Conservation (phyloP, 64 coral and sea anemone species). For the Montipora sp. region DNA sequence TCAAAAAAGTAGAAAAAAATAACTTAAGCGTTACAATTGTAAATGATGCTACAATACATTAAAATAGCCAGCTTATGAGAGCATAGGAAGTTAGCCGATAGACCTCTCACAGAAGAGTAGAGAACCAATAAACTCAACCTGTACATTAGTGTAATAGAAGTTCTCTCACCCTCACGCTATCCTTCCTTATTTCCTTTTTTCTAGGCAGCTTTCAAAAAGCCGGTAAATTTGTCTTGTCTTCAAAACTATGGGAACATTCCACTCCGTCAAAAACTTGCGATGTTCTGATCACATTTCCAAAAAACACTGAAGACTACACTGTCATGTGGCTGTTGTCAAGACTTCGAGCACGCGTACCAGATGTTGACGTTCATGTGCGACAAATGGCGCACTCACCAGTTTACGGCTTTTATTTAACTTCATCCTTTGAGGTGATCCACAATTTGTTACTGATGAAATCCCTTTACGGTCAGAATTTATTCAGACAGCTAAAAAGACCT, state of each 20-base stretch:
- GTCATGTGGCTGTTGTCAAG: slow-evolving; percentile 99
- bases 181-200: not conserved
- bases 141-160: not conserved
- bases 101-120: too few relatives aligned
- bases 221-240: slow-evolving; percentile 92
- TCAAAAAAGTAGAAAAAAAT: too few relatives aligned
- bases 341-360: slow-evolving; percentile 83
- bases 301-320: slow-evolving; percentile 92
- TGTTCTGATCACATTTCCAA: slow-evolving; percentile 92
- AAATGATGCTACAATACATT: too few relatives aligned
- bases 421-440: slow-evolving; percentile 71
- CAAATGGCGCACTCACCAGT: slow-evolving; percentile 94
- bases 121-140: too few relatives aligned
- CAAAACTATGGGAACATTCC: slow-evolving; percentile 98
- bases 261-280: slow-evolving; percentile 91
- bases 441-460: not conserved
- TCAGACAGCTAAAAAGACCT: too few relatives aligned
- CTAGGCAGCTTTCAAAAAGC: slow-evolving; percentile 65
- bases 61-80: too few relatives aligned
- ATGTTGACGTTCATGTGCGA: slow-evolving; percentile 91
- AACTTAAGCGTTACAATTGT: too few relatives aligned
- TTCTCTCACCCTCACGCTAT: not conserved
- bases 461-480: not conserved
- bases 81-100: too few relatives aligned
- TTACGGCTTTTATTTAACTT: slow-evolving; percentile 91